Evolutionary conservation across 1,140 invertebrate genomes (phyloP), one percentile per base, ranked within the genome.

Genomic region (Sitodiplosis mosellana): DNA sequence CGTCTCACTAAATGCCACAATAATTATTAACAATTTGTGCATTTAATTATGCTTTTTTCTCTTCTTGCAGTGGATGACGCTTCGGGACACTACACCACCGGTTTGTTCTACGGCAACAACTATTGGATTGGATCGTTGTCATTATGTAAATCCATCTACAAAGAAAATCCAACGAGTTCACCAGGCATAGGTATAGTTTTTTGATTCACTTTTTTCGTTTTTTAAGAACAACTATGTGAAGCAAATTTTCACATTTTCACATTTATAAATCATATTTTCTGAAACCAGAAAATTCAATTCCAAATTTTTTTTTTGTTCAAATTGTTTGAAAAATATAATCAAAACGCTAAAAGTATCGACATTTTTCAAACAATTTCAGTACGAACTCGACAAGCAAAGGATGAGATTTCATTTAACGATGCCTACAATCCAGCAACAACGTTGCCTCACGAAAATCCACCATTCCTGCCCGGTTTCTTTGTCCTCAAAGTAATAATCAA

Each of bases 61-160:
- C 5, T 27, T 22, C 2, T 71, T 68, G 1, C 67, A 86, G 83
- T 81, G 73, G 77, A 81, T 50, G 83, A 87, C 63, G 78, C 83
- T 15, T 81, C 80, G 55, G 83, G 83, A 12, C 72, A 80, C 52
- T 85, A 83, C 59, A 78, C 78, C 3, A 78, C 77, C 42, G 78
- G 81, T 56, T 85, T 81, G 69, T 82, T 81, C 62, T 86, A 81
- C 77, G 83, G 84, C 22, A 87, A 87, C 64, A 77, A 77, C 47
- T 87, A 81, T 64, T 87, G 82, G 75, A 74, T 75, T 33, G 83
- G 83, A 50, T 87, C 84, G 2, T 70, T 78, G 36, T 77, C 77
- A 48, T 73, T 83, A 27, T 87, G 84, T 59, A 63, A 72, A 43
- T 74, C 79, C 50, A 80, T 84, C 48, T 73, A 74, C 51, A 60